These are phyloP conservation scores for Siphonodentalium dalli DNA, from an alignment of 2,888 invertebrate genomes.

Conservation along the genomic window DNA sequence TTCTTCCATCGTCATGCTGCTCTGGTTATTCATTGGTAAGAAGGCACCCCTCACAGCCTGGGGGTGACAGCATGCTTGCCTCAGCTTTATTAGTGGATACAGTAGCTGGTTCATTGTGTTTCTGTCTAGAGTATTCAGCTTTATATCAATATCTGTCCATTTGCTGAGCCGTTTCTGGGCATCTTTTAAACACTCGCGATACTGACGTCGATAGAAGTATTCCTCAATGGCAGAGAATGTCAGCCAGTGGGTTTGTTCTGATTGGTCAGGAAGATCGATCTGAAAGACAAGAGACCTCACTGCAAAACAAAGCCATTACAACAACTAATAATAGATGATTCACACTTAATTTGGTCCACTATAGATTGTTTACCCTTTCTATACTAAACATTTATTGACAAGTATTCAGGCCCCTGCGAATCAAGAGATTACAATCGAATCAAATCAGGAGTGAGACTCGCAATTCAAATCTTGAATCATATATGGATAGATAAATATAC, in stretches of 20 bases:
- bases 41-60: slow-evolving; percentile 71
- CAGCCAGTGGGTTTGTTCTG: slow-evolving; percentile 70
- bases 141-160: slow-evolving; percentile 54
- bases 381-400: no score
- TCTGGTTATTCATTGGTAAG: slow-evolving; percentile 66
- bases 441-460: no score
- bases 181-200: slow-evolving; percentile 45
- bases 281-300: slow-evolving; percentile 32
- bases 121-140: slow-evolving; percentile 64
- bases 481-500: no score
- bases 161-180: slow-evolving; percentile 64
- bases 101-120: slow-evolving; percentile 69
- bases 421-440: no score
- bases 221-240: slow-evolving; percentile 77
- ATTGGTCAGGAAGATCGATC: slow-evolving; percentile 73
- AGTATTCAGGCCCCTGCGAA: no score
- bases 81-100: slow-evolving; percentile 72
- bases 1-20: slow-evolving; percentile 69
- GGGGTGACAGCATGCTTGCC: slow-evolving; percentile 78
- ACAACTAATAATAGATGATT: no score
- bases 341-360: no score
- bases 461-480: no score
- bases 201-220: slow-evolving; percentile 72
- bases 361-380: no score
- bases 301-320: no score